A percentile compares a stretch with the other conserved stretches of the same genome.
These are phyloP conservation scores for Druon quercuslanigerum DNA, from an alignment of 1,140 invertebrate genomes.

Conservation along the genomic window DNA sequence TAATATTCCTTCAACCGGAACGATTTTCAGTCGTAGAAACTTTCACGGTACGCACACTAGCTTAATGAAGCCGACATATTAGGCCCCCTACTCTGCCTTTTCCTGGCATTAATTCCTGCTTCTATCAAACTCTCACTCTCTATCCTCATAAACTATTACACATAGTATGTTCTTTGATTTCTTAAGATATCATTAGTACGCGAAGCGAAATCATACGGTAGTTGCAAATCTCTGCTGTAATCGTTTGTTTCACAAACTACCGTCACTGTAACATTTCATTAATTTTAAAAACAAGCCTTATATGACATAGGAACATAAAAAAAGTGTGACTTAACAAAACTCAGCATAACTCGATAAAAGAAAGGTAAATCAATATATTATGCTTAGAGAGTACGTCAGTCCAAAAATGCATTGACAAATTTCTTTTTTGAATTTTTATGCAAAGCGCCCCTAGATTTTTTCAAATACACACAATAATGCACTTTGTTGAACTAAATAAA, in stretches of 20 bases:
- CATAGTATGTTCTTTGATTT: conserved; percentile 3
- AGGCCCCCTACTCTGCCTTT: conserved; percentile 5
- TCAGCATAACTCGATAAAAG: too few species aligned
- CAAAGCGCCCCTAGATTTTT: too few species aligned
- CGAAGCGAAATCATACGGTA: conserved; percentile 9
- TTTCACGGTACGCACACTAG: conserved; percentile 11
- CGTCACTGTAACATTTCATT: not conserved
- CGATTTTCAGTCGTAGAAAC: not conserved
- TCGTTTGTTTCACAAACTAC: conserved; percentile 21
- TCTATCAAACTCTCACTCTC: conserved; percentile 2
- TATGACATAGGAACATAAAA: too few species aligned
- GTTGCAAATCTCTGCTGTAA: conserved; percentile 19
- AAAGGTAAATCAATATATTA: too few species aligned
- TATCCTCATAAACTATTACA: conserved; percentile 8
- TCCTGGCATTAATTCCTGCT: not conserved
- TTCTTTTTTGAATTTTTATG: too few species aligned
- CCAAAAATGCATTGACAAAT: too few species aligned
- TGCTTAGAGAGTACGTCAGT: too few species aligned
- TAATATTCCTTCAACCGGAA: conserved; percentile 5
- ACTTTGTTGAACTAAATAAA: too few species aligned
- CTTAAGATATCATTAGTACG: conserved; percentile 18
- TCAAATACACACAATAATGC: too few species aligned
- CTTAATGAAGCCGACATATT: conserved; percentile 14
- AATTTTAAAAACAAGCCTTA: not conserved
- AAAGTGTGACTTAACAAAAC: too few species aligned